phyloP scores from a whole-genome alignment of 2,797 vertebrate species.

The Poecile montanus region DNA sequence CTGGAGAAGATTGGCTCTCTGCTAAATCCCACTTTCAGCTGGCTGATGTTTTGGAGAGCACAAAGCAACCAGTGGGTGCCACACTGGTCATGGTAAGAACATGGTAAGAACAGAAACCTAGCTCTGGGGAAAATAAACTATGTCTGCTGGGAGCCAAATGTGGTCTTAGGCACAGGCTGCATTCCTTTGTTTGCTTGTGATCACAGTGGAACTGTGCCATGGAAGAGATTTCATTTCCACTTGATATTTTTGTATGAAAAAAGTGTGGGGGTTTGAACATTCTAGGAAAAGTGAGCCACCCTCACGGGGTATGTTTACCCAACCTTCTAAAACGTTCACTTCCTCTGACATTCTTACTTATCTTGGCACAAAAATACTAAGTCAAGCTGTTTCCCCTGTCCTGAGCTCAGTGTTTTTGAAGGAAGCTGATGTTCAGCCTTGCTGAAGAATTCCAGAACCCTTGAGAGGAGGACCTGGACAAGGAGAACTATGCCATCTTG shows the following conservation, averaged over 20 bases:
- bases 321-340: neutral
- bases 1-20: neutral
- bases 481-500: neutral
- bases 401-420: slow-evolving; percentile 6
- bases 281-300: neutral
- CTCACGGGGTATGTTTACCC: neutral
- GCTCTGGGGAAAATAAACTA: neutral
- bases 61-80: neutral
- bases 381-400: slow-evolving; percentile 28
- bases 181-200: neutral
- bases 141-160: neutral
- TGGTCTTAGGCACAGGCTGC: neutral
- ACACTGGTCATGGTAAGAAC: neutral
- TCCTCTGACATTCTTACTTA: slow-evolving; percentile 45
- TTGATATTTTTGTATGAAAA: neutral
- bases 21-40: neutral
- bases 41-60: neutral
- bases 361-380: slow-evolving; percentile 20
- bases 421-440: neutral
- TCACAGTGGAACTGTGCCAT: neutral
- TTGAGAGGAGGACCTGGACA: neutral
- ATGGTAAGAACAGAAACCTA: neutral
- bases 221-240: neutral
- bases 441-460: neutral
- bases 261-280: neutral